These are phyloP conservation scores for Castor canadensis DNA, from an alignment of 2,113 vertebrate species.

Conservation along the genomic window DNA sequence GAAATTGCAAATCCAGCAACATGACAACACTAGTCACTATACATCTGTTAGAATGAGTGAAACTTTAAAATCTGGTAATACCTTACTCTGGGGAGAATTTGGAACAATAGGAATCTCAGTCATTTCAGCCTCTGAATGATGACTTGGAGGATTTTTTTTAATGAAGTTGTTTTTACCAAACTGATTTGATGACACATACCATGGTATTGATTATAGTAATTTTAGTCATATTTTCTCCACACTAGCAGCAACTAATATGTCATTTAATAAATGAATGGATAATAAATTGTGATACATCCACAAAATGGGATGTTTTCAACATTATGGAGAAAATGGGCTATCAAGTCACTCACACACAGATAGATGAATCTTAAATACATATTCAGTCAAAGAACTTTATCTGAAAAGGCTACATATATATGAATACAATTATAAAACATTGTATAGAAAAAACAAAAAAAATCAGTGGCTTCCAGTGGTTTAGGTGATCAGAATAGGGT, in stretches of 20 bases:
- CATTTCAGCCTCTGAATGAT: background rate
- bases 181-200: background rate
- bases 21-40: fast-evolving
- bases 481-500: background rate
- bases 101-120: background rate
- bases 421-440: background rate
- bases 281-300: background rate
- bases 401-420: background rate
- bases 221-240: background rate
- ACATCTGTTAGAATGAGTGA: background rate
- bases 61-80: background rate
- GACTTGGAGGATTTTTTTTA: background rate
- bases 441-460: background rate
- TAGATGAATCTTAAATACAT: background rate
- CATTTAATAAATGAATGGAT: background rate
- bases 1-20: background rate
- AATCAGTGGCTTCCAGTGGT: background rate
- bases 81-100: background rate
- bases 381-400: background rate
- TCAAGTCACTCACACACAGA: background rate
- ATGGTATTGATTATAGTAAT: background rate
- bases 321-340: background rate
- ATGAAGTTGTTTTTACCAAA: background rate
- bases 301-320: background rate
- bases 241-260: background rate